Evolutionary conservation across 1,140 invertebrate species (phyloP).

Genomic region (Leptopilina clavipes): DNA sequence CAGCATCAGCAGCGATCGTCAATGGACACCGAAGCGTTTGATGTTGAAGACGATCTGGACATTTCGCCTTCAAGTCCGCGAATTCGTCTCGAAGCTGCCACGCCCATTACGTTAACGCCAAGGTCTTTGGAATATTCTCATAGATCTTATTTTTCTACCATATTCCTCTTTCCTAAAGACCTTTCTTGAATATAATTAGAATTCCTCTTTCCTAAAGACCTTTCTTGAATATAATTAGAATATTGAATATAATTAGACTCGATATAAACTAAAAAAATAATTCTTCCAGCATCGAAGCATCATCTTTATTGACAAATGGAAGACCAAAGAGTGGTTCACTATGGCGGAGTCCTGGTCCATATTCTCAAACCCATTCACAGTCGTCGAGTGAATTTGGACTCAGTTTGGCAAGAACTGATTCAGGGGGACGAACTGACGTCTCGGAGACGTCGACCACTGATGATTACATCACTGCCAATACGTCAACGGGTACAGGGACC

Average conservation of each 20-base stretch:
- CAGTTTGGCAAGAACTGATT: constrained; percentile 80
- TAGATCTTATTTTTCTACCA: not conserved
- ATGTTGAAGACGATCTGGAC: constrained; percentile 81
- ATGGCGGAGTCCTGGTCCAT: constrained; percentile 65
- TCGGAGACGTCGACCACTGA: constrained; percentile 91
- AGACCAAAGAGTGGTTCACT: constrained; percentile 64
- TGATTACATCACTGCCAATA: constrained; percentile 91
- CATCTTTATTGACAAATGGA: constrained; percentile 57
- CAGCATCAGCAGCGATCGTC: constrained; percentile 90
- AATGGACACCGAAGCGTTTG: constrained; percentile 87
- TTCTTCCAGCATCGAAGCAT: constrained; percentile 52
- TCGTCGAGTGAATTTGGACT: constrained; percentile 72
- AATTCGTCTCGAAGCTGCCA: constrained; percentile 66
- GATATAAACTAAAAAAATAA: too few species aligned
- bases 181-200: too few species aligned
- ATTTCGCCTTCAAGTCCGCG: constrained; percentile 65
- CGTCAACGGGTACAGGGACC: constrained; percentile 81
- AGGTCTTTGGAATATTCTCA: too few species aligned
- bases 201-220: too few species aligned
- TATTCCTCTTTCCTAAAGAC: not conserved
- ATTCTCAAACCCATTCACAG: constrained; percentile 70
- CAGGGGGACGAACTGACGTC: constrained; percentile 83
- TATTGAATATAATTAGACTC: too few species aligned
- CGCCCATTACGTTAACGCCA: constrained; percentile 60
- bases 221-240: too few species aligned